Evolutionary conservation across 2,797 vertebrate genomes (phyloP), one percentile per base, ranked within the genome.

Genomic region (Sardinella longiceps): DNA sequence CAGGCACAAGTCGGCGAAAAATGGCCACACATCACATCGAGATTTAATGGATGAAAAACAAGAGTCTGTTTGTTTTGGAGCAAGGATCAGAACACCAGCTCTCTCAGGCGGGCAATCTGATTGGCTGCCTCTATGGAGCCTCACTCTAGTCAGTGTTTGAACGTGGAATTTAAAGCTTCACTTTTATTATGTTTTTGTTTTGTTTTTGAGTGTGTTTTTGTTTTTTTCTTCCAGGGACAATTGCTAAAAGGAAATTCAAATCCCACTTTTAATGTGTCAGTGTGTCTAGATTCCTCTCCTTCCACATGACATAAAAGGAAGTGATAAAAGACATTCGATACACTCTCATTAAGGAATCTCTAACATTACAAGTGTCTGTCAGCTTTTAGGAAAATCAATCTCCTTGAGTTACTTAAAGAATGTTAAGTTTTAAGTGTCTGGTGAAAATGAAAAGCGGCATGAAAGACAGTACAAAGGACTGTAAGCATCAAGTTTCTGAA

Each of bases 321-420:
- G 46, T 60, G 81, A 84, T 86, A 84, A 85, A 82, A 83, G 84
- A 81, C 77, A 88, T 85, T 46, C 51, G 85, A 88, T 91, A 86
- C 50, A 70, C 85, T 84, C 63, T 87, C 63, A 90, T 89, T 85
- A 89, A 89, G 86, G 84, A 80, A 83, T 84, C 48, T 87, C 48
- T 87, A 63, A 84, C 80, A 80, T 85, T 80, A 66, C 89, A 83
- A 87, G 77, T 82, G 80, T 20, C 58, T 20, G 33, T 58, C 85
- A 81, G 83, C 82, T 84, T 89, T 89, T 77, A 82, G 51, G 81
- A 83, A 85, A 80, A 74, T 43, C 83, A 46, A 66, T 43, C 85
- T 86, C 82, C 85, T 87, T 86, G 83, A 83, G 86, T 90, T 90
- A 89, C 86, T 88, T 82, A 60, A 84, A 88, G 81, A 84, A 81